Evolutionary conservation across 2,888 invertebrate genomes (phyloP).

Genomic region (Empis stercorea): DNA sequence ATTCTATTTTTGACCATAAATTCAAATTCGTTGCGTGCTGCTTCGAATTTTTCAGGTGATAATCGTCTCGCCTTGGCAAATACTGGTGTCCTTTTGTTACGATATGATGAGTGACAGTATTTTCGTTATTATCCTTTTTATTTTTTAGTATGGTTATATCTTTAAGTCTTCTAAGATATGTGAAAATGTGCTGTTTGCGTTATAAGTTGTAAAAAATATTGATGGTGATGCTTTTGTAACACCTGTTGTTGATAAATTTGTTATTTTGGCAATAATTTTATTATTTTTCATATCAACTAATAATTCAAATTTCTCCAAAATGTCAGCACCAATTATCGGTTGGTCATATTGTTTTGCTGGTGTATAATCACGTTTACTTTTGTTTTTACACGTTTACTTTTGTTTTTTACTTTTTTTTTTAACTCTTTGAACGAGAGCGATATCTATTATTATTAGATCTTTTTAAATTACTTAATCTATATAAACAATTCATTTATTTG

Average conservation of each 20-base stretch:
- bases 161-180: too few relatives aligned
- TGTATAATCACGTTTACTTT: too few relatives aligned
- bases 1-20: constrained; percentile 1
- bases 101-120: constrained; percentile 9
- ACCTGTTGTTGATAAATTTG: too few relatives aligned
- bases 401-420: too few relatives aligned
- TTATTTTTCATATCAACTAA: constrained; percentile 8
- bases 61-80: constrained; percentile 7
- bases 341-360: too few relatives aligned
- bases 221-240: too few relatives aligned
- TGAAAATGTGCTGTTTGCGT: not conserved
- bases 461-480: too few relatives aligned
- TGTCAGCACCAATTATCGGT: constrained; percentile 7
- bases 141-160: constrained; percentile 1
- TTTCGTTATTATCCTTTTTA: not conserved
- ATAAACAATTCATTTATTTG: too few relatives aligned
- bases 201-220: constrained; percentile 4
- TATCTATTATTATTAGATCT: too few relatives aligned
- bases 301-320: constrained; percentile 9
- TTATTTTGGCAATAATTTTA: constrained; percentile 4
- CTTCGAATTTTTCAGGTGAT: constrained; percentile 6
- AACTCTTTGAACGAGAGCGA: too few relatives aligned
- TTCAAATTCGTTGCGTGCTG: constrained; percentile 12
- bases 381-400: too few relatives aligned
- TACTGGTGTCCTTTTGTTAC: constrained; percentile 9